Evolutionary conservation across 1,140 invertebrate species (phyloP).

Genomic region (Fopius arisanus): DNA sequence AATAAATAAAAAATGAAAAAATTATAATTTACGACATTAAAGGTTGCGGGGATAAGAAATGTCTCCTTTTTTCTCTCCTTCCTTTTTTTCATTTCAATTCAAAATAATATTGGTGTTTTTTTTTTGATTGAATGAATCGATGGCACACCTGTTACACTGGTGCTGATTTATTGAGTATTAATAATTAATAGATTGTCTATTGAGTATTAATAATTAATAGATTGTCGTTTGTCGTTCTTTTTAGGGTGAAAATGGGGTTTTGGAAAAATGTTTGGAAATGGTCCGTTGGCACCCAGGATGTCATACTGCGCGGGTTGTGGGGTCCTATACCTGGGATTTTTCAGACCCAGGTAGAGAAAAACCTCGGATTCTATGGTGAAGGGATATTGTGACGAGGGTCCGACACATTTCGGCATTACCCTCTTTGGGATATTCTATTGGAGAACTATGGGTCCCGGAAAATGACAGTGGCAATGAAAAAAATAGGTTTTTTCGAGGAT

Average conservation of each 20-base stretch:
- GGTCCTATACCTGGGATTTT: constrained; percentile 25
- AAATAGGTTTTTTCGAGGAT: neutral
- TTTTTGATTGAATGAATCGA: neutral
- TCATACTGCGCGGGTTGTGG: constrained; percentile 7
- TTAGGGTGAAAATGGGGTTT: neutral
- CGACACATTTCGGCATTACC: neutral
- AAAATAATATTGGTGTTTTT: neutral
- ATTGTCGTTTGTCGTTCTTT: neutral
- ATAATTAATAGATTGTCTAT: no score
- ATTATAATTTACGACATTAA: no score
- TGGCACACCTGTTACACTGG: neutral
- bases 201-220: no score
- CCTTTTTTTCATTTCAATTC: no score
- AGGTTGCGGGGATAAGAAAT: no score
- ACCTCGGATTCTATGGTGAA: neutral
- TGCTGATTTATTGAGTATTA: neutral
- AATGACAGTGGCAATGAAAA: neutral
- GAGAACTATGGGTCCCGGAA: neutral
- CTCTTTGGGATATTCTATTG: neutral
- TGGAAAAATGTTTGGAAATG: neutral
- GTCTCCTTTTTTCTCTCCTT: no score
- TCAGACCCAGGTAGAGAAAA: constrained; percentile 32
- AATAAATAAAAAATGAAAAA: neutral
- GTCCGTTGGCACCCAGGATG: neutral
- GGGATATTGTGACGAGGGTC: constrained; percentile 33